Evolutionary conservation across 2,113 vertebrate genomes (phyloP).

Genomic region (Genyomyrus donnyi): DNA sequence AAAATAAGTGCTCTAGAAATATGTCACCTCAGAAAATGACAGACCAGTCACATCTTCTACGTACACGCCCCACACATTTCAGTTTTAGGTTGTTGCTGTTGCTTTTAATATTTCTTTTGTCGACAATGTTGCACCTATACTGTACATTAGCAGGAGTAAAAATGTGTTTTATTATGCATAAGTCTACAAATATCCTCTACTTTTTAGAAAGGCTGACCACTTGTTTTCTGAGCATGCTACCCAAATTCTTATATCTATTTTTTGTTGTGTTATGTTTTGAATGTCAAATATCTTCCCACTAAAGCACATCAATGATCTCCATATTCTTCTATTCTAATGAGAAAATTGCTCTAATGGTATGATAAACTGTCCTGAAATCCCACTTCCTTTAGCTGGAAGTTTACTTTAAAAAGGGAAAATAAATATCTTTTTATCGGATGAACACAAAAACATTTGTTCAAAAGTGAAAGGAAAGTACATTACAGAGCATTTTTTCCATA

Average conservation of each 20-base stretch:
- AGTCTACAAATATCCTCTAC: neutral
- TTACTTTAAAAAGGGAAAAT: neutral
- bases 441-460: neutral
- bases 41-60: neutral
- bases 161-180: neutral
- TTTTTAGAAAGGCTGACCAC: neutral
- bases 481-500: neutral
- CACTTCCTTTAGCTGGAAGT: neutral
- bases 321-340: neutral
- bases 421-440: neutral
- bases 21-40: neutral
- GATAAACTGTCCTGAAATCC: neutral
- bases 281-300: neutral
- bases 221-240: neutral
- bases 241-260: neutral
- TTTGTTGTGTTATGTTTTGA: neutral
- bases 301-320: neutral
- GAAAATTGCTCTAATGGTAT: neutral
- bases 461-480: neutral
- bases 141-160: neutral
- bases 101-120: neutral
- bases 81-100: neutral
- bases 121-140: neutral
- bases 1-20: constrained; percentile 24
- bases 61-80: neutral